Evolutionary conservation across 2,888 invertebrate species (phyloP), one percentile per base, ranked within the genome.

Genomic region (Ametastegia equiseti): DNA sequence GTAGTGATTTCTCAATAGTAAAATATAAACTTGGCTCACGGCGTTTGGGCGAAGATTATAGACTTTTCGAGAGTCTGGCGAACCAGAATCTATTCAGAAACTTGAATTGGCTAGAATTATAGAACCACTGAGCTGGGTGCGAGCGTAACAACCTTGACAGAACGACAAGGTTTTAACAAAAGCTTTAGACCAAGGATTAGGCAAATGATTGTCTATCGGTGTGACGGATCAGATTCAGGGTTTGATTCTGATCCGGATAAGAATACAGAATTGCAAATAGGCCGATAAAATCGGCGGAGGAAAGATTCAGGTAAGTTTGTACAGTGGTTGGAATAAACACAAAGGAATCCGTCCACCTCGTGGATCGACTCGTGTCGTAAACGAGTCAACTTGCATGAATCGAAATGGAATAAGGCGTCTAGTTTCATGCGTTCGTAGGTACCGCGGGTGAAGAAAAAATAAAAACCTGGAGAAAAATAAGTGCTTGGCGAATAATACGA

Each of bases 341-440:
- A 71, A 71, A 71, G 71, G 47, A 45, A 36, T 39, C 19, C n/a
- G n/a, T n/a, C n/a, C 19, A 60, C 39, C 65, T 65, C 19, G 65
- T n/a, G 65, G 39, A 65, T 33, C 1, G 19, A 11, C 60, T 30
- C n/a, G 19, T 19, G 65, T 36, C 39, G n/a, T 2, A 4, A 19
- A 9, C 39, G 23, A 39, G 15, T 6, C 9, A 67, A 36, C 6
- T 15, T 30, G 2, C 1, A 39, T n/a, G 19, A 19, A 39, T 13
- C 15, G 15, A 13, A 27, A 11, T 7, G 19, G 19, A 50, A n/a
- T n/a, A 2, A 5, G 13, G 13, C 13, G n/a, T 13, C 15, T 42
- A 42, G 13, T 67, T 19, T 7, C 2, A 4, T 4, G n/a, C 36
- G 2, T 19, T 27, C n/a, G 36, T 30, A 36, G 0, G 19, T 33